A percentile compares a stretch with the other conserved stretches of the same genome.
Conservation (phyloP, 2,113 vertebrate genomes). For the Caloenas nicobarica region DNA sequence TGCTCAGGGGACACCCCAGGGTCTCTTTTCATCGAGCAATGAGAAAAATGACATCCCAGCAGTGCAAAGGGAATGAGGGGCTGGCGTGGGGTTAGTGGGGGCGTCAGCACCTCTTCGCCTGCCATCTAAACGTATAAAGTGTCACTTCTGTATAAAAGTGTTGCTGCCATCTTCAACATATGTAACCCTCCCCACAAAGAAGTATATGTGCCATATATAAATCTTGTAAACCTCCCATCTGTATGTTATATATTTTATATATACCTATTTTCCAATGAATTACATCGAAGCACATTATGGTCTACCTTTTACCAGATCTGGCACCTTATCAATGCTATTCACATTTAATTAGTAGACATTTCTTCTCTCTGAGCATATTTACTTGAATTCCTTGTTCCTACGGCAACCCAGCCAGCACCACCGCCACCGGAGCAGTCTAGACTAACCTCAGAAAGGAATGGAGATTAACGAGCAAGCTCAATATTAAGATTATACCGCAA, state of each 20-base stretch:
- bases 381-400: slow-evolving; percentile 87
- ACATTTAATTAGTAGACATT: slow-evolving; percentile 90
- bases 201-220: no score
- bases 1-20: background rate
- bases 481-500: slow-evolving; percentile 72
- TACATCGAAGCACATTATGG: slow-evolving; percentile 43
- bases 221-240: background rate
- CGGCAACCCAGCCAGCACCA: slow-evolving; percentile 86
- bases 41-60: background rate
- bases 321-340: slow-evolving; percentile 77
- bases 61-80: background rate
- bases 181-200: background rate
- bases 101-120: slow-evolving; percentile 41
- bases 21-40: background rate
- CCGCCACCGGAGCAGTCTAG: slow-evolving; percentile 71
- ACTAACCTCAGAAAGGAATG: slow-evolving; percentile 70
- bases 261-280: slow-evolving; percentile 31
- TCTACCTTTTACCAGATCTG: slow-evolving; percentile 56
- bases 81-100: background rate
- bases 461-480: slow-evolving; percentile 89
- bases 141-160: slow-evolving; percentile 47
- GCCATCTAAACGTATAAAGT: slow-evolving; percentile 34
- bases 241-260: background rate
- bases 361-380: slow-evolving; percentile 88
- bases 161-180: background rate